Evolutionary conservation across 92 coral and sea anemone genomes (phyloP).

Genomic region (Virgularia gustaviana): DNA sequence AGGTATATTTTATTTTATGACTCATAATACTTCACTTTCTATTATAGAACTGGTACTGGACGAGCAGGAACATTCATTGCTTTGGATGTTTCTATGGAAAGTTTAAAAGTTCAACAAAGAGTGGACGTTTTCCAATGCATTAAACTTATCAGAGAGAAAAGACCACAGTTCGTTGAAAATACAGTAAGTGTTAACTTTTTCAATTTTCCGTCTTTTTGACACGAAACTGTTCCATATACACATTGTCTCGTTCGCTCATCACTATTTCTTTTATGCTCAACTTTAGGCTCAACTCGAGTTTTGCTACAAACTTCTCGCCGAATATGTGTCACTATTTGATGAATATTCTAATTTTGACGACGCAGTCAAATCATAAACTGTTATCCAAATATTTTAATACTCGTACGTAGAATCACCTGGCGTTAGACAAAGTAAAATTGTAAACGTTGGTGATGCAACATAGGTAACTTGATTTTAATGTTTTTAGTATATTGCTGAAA

Average conservation of each 20-base stretch:
- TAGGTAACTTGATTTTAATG: too few relatives aligned
- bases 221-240: neutral
- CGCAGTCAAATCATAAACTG: too few relatives aligned
- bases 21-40: neutral
- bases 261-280: neutral
- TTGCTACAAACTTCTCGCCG: slow-evolving; percentile 29
- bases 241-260: neutral
- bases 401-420: too few relatives aligned
- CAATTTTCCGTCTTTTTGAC: too few relatives aligned
- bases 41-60: slow-evolving; percentile 61
- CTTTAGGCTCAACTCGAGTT: slow-evolving; percentile 14
- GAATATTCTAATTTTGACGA: slow-evolving; percentile 24
- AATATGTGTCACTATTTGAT: slow-evolving; percentile 6
- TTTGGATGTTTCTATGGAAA: slow-evolving; percentile 14
- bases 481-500: too few relatives aligned
- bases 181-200: slow-evolving; percentile 9
- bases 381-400: too few relatives aligned
- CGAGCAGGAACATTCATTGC: slow-evolving; percentile 68
- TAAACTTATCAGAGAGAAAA: slow-evolving; percentile 13
- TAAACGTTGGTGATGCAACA: too few relatives aligned
- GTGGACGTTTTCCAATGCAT: slow-evolving; percentile 28
- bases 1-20: neutral
- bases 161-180: slow-evolving; percentile 32
- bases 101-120: slow-evolving; percentile 12
- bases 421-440: too few relatives aligned